phyloP scores from a whole-genome alignment of 2,888 invertebrate genomes.

The Caenorhabditis afra region DNA sequence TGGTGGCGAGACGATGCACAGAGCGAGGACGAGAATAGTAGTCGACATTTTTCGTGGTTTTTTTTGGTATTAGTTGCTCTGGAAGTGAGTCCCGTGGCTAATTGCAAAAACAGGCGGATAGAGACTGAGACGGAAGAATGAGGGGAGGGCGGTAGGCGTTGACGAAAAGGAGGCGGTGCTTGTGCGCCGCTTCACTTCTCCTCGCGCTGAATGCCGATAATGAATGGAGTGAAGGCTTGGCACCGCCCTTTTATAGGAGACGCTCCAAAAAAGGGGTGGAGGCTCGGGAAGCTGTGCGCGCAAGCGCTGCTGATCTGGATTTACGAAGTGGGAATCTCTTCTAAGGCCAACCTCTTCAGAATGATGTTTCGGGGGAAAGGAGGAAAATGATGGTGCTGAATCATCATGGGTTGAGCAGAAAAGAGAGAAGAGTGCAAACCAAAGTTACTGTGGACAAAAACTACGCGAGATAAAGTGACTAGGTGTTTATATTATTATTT shows the following conservation, averaged over 20 bases:
- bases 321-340: not conserved
- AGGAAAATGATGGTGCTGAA: not conserved
- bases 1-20: slow-evolving; percentile 10
- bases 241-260: slow-evolving; percentile 50
- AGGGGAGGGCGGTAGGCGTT: slow-evolving; percentile 1
- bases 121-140: too few relatives aligned
- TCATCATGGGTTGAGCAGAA: not conserved
- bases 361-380: slow-evolving; percentile 30
- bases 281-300: not conserved
- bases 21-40: not conserved
- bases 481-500: too few relatives aligned
- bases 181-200: not conserved
- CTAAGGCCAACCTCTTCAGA: too few relatives aligned
- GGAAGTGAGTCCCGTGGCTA: slow-evolving; percentile 12
- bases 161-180: slow-evolving; percentile 36
- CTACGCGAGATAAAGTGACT: too few relatives aligned
- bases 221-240: slow-evolving; percentile 36
- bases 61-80: slow-evolving; percentile 17
- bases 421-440: too few relatives aligned
- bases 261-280: not conserved
- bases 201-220: slow-evolving; percentile 23
- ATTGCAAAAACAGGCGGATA: slow-evolving; percentile 31
- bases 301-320: slow-evolving; percentile 41
- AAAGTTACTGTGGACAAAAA: too few relatives aligned
- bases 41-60: slow-evolving; percentile 3